Evolutionary conservation across 2,113 vertebrate genomes (phyloP), one percentile per base, ranked within the genome.

Genomic region (Antennarius striatus): DNA sequence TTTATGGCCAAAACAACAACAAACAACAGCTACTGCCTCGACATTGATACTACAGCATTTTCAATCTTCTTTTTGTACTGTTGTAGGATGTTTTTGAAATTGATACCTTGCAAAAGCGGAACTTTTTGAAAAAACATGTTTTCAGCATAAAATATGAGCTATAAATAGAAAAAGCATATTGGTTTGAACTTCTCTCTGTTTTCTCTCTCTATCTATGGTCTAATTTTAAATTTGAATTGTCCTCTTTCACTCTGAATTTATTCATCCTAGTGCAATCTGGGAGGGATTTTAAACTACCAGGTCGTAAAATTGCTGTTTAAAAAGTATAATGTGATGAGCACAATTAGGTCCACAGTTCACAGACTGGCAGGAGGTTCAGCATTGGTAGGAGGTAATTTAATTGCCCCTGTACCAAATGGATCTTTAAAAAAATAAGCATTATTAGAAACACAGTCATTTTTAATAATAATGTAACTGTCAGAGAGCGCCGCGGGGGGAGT

Each of bases 381-480:
- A 48, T 56, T 75, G 48, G 73, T 64, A 68, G 72, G 72, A 58
- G 55, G 63, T 72, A 30, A 80, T 74, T 81, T 66, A 81, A 68
- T 72, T 75, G 45, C 64, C 56, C 47, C 56, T 32, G 28, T 55
- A 56, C 74, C 69, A 65, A 52, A 63, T 30, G 2, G 54, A 68
- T 61, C 32, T 66, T 83, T 68, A 64, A 68, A 86, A 73, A 80
- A 67, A 71, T 71, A 65, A 74, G 62, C 67, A 61, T 80, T 82
- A 86, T 81, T 82, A 71, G 59, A 77, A 73, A 77, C 56, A 53
- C 79, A 59, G 74, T 83, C 7, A 64, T 71, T 62, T 73, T 72
- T 67, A 82, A 79, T 71, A 68, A 84, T 62, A 43, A 75, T 36
- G 36, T 65, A 65, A 70, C 73, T 82, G 79, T 75, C 75, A 71